phyloP scores from a whole-genome alignment of 2,888 invertebrate species.

The Mayetiola destructor region DNA sequence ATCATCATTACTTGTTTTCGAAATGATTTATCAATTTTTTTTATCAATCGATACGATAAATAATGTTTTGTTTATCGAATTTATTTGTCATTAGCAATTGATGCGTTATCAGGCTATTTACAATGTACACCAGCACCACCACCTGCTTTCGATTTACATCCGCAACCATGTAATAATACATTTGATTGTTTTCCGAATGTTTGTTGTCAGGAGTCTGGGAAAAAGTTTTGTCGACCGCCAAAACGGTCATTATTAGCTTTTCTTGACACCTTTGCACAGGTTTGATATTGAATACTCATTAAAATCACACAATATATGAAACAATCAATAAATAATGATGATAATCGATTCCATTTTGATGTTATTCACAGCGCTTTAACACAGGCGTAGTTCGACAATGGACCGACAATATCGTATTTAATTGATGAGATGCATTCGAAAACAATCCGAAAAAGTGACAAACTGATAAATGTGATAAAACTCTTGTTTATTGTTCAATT shows the following conservation, averaged over 20 bases:
- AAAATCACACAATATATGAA: neutral
- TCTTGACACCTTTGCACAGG: conserved; percentile 47
- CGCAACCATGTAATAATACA: conserved; percentile 52
- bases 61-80: conserved; percentile 11
- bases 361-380: conserved; percentile 24
- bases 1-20: neutral
- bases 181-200: conserved; percentile 67
- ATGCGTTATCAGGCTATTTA: conserved; percentile 46
- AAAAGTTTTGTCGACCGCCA: conserved; percentile 57
- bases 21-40: neutral
- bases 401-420: conserved; percentile 31
- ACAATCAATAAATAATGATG: neutral
- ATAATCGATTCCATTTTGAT: neutral
- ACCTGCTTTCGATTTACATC: conserved; percentile 52
- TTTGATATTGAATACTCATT: neutral
- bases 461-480: too few relatives aligned
- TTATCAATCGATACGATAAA: conserved; percentile 39
- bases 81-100: conserved; percentile 28
- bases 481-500: too few relatives aligned
- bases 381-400: conserved; percentile 32
- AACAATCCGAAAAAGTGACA: neutral
- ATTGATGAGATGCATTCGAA: neutral
- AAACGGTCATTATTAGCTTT: conserved; percentile 53
- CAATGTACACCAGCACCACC: conserved; percentile 59
- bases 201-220: conserved; percentile 62